A percentile compares a stretch with the other conserved stretches of the same genome.
Conservation (phyloP, 2,797 vertebrate species). For the Anabas testudineus region DNA sequence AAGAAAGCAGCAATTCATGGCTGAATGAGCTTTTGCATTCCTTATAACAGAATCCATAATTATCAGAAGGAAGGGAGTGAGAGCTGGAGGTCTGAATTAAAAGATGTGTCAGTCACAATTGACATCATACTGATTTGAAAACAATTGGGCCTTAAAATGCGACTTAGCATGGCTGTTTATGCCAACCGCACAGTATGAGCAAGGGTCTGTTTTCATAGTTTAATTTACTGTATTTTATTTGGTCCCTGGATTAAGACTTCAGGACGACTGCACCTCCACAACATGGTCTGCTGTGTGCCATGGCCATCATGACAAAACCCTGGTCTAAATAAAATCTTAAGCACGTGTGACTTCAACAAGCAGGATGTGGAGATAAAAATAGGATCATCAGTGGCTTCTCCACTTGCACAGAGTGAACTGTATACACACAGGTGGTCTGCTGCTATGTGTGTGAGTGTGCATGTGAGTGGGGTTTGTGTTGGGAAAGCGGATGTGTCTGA, state of each 20-base stretch:
- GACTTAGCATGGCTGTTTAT: not conserved
- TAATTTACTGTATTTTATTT: too few species aligned
- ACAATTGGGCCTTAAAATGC: not conserved
- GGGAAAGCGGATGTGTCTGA: slow-evolving; percentile 84
- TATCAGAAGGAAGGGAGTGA: too few species aligned
- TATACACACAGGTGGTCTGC: slow-evolving; percentile 30
- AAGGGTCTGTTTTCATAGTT: not conserved
- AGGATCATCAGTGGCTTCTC: slow-evolving; percentile 25
- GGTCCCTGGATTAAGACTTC: too few species aligned
- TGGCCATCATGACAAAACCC: not conserved
- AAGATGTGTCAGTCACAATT: too few species aligned
- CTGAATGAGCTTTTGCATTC: not conserved
- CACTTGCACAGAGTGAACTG: slow-evolving; percentile 4
- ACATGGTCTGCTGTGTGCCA: too few species aligned
- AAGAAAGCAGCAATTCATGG: not conserved
- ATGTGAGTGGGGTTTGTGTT: slow-evolving; percentile 65
- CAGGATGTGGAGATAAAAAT: slow-evolving; percentile 33
- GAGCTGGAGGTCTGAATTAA: too few species aligned
- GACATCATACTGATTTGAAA: too few species aligned
- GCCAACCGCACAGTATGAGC: not conserved
- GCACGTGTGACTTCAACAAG: not conserved
- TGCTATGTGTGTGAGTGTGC: slow-evolving; percentile 23
- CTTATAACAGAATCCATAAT: not conserved
- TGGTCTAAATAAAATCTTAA: not conserved
- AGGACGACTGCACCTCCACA: too few species aligned